A percentile compares a stretch with the other conserved stretches of the same genome.
Conservation (phyloP, 2,888 invertebrate species). For the Patella ulyssiponensis region DNA sequence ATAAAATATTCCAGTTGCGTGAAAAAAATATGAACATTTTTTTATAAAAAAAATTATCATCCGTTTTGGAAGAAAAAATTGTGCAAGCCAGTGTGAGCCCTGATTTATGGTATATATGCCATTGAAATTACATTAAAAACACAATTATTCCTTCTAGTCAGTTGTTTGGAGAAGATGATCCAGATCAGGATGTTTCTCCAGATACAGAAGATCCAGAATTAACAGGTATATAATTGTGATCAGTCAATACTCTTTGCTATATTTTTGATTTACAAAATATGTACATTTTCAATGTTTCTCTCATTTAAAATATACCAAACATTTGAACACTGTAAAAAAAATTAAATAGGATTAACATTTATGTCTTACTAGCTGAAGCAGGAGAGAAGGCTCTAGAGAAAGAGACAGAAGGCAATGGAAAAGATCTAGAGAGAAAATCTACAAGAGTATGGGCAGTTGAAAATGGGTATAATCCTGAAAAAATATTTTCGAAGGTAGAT, state of each 20-base stretch:
- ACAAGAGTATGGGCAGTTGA: slow-evolving; percentile 92
- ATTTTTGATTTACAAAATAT: background rate
- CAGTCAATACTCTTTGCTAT: no score
- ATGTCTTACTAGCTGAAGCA: slow-evolving; percentile 72
- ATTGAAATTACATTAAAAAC: background rate
- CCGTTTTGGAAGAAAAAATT: no score
- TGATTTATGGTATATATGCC: no score
- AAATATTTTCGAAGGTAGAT: slow-evolving; percentile 85
- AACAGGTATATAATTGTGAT: slow-evolving; percentile 75
- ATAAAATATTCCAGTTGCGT: no score
- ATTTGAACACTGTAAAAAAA: no score
- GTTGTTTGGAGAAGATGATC: slow-evolving; percentile 93
- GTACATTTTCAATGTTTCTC: background rate
- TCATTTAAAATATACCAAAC: background rate
- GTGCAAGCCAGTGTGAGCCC: no score
- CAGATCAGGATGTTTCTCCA: slow-evolving; percentile 97
- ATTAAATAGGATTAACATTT: no score
- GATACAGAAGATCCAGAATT: slow-evolving; percentile 97
- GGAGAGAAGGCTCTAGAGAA: slow-evolving; percentile 74
- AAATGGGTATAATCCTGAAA: slow-evolving; percentile 85
- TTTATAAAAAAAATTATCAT: no score
- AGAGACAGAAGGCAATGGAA: slow-evolving; percentile 62
- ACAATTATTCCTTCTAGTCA: slow-evolving; percentile 78
- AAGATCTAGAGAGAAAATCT: slow-evolving; percentile 73
- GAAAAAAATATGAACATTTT: no score